Percentiles rank a stretch among this genome's conserved stretches.
Conservation (phyloP, 2,797 vertebrate genomes). For the Onychomys torridus region DNA sequence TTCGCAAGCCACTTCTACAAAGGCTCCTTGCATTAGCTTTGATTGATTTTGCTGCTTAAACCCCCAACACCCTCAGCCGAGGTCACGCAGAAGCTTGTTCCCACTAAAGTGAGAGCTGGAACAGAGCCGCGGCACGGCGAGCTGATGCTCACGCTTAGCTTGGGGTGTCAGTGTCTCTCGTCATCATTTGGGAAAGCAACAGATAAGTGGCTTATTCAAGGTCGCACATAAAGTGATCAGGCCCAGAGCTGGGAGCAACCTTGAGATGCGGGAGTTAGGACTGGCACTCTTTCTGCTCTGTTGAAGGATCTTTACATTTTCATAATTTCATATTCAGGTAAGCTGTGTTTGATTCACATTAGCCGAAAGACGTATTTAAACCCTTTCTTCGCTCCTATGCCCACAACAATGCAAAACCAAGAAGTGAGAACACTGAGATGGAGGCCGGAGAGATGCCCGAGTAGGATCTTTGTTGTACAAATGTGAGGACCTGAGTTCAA, state of each 20-base stretch:
- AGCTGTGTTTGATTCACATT: background rate
- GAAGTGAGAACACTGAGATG: background rate
- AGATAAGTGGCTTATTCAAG: background rate
- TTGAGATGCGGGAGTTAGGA: fast-evolving
- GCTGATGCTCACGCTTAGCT: background rate
- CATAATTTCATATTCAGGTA: background rate
- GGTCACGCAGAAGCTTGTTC: background rate
- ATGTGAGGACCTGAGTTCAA: background rate
- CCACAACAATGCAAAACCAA: constrained; percentile 9
- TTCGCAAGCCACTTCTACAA: background rate
- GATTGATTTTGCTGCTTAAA: background rate
- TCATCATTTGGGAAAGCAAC: background rate
- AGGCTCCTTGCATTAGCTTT: background rate
- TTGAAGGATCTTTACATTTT: background rate
- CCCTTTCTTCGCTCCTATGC: background rate
- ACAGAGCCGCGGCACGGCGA: fast-evolving
- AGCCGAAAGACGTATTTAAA: background rate
- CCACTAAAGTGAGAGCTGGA: background rate
- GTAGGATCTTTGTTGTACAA: background rate
- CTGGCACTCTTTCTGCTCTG: background rate
- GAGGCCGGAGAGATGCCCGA: background rate
- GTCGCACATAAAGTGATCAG: background rate
- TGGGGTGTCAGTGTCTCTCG: background rate
- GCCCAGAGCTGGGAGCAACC: background rate
- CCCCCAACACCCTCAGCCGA: background rate